Evolutionary conservation across 2,797 vertebrate genomes (phyloP).

Genomic region (Onychomys arenicola): DNA sequence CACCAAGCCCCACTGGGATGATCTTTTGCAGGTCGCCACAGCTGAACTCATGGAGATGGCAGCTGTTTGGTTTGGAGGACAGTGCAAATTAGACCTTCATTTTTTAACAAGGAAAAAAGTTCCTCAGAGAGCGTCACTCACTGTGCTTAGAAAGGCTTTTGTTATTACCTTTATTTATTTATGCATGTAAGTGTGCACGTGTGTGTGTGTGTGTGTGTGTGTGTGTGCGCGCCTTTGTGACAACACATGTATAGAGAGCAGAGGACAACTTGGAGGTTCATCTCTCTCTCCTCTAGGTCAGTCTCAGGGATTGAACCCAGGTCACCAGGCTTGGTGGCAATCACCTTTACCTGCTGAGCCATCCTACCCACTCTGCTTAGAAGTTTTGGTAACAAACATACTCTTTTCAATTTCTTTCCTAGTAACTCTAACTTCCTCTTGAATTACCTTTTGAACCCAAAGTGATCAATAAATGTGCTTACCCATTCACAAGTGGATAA

Average conservation of each 20-base stretch:
- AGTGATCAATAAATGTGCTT: not conserved
- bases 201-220: not conserved
- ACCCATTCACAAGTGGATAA: not conserved
- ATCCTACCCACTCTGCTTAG: not conserved
- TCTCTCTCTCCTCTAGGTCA: not conserved
- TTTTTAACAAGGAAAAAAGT: conserved; percentile 46
- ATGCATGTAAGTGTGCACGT: not conserved
- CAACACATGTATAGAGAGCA: not conserved
- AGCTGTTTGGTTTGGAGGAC: not conserved
- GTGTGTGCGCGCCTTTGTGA: not conserved
- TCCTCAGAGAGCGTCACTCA: conserved; percentile 6
- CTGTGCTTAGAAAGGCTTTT: conserved; percentile 5
- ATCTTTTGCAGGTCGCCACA: not conserved
- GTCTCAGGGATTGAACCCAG: not conserved
- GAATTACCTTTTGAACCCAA: not conserved
- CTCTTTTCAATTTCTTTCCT: conserved; percentile 20
- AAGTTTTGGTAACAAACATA: not conserved
- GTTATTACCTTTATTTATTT: not conserved
- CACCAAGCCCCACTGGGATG: not conserved
- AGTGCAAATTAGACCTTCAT: not conserved
- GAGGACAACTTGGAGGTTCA: not conserved
- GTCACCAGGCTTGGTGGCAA: not conserved
- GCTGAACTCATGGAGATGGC: not conserved
- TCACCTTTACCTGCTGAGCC: not conserved
- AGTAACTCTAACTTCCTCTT: conserved; percentile 39